Base-by-base conservation (phyloP, 2,888 invertebrate genomes). In the Trissolcus brochymenae region DNA sequence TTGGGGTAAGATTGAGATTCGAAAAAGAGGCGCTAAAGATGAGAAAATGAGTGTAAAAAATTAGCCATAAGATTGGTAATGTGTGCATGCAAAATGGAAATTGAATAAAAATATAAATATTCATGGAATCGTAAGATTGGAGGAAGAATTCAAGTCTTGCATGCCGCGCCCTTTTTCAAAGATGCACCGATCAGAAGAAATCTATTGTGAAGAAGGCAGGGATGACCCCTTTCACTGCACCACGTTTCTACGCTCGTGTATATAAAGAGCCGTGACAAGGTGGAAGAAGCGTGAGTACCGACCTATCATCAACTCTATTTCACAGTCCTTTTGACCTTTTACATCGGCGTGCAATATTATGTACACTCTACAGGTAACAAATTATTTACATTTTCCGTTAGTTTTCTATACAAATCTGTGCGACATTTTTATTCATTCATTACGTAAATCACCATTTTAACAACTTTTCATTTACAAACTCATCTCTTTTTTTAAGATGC, bases 221-320 rank as follows among this genome's bases (percentile, higher is more conserved):
- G 89, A 89, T 89, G 89, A 89, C 89, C 89, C 89, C 89, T 89
- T 89, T 89, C 89, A 89, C 89, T 87, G 85, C 83, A 87, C 84
- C 85, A 86, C 84, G 87, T 86, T 87, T 84, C 82, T 84, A 81
- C 83, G 84, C 82, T 82, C 85, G 86, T 84, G 87, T 88, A 88
- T 87, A 87, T 88, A 88, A 88, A 86, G 88, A 88, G 87, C 86
- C 86, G 86, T 83, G 84, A 86, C 85, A 87, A 86, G 84, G 83
- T 85, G 84, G 86, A 87, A 85, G 86, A 88, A 84, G 83, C 87
- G 87, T 85, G 86, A 88, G 88, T 88, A 87, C 82, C 87, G 86
- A 86, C 86, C 84, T 84, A 87, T 87, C 87, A 84, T 84, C 87
- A 87, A 87, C 87, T 85, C 84, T 85, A 86, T 86, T 85, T 86